Evolutionary conservation across 2,797 vertebrate species (phyloP).

Genomic region (Melanotaenia parkinsoni): DNA sequence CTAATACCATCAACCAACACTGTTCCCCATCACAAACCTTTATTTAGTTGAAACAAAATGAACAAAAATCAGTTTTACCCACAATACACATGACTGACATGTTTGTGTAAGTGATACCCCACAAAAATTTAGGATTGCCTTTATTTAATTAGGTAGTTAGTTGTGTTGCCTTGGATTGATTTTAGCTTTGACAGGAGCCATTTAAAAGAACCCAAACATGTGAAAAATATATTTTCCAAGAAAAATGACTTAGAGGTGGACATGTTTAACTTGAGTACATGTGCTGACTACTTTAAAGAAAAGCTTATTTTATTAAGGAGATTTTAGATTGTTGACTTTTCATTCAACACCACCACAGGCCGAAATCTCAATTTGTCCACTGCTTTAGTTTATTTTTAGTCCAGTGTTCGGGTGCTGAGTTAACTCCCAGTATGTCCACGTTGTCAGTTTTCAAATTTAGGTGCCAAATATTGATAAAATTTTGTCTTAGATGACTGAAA

Average conservation of each 20-base stretch:
- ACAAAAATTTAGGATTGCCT: constrained; percentile 39
- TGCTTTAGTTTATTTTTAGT: constrained; percentile 3
- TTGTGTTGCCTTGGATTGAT: constrained; percentile 7
- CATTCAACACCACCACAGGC: background rate
- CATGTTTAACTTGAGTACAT: background rate
- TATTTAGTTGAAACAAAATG: constrained; percentile 30
- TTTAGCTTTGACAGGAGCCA: constrained; percentile 19
- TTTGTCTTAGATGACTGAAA: too few species aligned
- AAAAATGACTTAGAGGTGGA: constrained; percentile 5
- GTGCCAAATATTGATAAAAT: background rate
- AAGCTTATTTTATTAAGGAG: background rate
- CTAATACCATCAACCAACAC: constrained; percentile 41
- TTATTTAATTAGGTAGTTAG: constrained; percentile 36
- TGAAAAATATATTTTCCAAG: constrained; percentile 9
- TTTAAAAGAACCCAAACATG: constrained; percentile 6
- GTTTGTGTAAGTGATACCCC: constrained; percentile 29
- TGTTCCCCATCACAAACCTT: constrained; percentile 38
- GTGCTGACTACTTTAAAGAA: background rate
- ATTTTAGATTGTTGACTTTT: background rate
- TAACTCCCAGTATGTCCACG: background rate
- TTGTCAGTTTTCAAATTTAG: background rate
- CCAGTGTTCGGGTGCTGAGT: background rate
- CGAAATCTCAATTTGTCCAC: background rate
- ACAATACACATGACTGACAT: constrained; percentile 41
- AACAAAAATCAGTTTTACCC: constrained; percentile 25